Evolutionary conservation across 2,113 vertebrate genomes (phyloP), one percentile per base, ranked within the genome.

Genomic region (Neopipo cinnamomea): DNA sequence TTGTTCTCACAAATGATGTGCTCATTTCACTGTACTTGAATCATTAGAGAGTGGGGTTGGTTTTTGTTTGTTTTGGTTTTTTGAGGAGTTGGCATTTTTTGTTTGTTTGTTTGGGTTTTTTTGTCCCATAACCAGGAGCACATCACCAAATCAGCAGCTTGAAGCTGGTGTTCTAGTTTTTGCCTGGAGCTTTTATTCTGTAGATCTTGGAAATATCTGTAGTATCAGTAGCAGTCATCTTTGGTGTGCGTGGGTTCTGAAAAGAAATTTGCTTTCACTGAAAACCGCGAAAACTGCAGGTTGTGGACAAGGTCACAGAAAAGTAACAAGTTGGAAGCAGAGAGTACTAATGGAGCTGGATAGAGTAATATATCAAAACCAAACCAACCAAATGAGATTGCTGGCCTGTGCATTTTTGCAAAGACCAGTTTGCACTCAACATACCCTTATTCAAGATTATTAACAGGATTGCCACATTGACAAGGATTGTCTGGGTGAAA

Each of bases 1-100:
- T 75, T 79, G 6, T 62, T 88, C 49, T 92, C 21, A 52, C 8
- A 17, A n/a, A 12, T 44, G 19, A 19, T 41, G 33, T 35, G 14
- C 27, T 55, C 31, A 21, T 67, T 33, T 61, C n/a, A 39, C 33
- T 79, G 5, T 16, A 58, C 4, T 8, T 82, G 46, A 35, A 28
- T 72, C 8, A 9, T 9, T 70, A 33, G 15, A 71, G 4, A 30
- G 1, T 9, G 41, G 31, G 8, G 0, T 5, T 62, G 14, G 5
- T 35, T 42, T 62, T 35, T 37, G 8, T 58, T 52, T 27, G 19
- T 22, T 61, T 73, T 46, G 25, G 0, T 44, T 31, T n/a, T 52
- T 42, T 5, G 7, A 17, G 23, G 4, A 20, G 35, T 9, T 35
- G 46, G 24, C 1, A 5, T 46, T 14, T 2, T 14, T 50, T 17